phyloP scores from a whole-genome alignment of 2,888 invertebrate species.

The Euzophera pinguis region DNA sequence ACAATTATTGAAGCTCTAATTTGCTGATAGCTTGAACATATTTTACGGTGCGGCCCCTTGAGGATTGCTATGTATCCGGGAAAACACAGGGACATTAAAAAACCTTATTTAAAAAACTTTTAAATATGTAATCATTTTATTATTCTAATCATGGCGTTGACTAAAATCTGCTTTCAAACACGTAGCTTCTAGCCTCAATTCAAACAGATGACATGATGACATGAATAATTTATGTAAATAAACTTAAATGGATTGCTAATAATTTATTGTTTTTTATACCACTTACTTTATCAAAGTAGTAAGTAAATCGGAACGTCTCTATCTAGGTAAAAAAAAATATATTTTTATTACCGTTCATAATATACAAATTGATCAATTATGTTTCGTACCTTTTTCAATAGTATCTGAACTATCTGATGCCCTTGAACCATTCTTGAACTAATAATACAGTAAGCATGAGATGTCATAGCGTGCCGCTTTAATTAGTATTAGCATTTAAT shows the following conservation, averaged over 20 bases:
- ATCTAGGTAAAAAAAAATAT: too few species aligned
- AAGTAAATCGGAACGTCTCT: too few species aligned
- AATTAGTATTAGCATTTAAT: constrained; percentile 9
- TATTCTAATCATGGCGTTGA: neutral
- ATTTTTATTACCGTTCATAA: too few species aligned
- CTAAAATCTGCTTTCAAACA: neutral
- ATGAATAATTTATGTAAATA: constrained; percentile 1
- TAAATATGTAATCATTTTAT: neutral
- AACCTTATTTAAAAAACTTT: neutral
- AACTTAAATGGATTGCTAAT: too few species aligned
- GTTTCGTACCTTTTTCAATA: neutral
- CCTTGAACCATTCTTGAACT: constrained; percentile 12
- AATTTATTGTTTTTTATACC: too few species aligned
- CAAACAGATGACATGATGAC: neutral
- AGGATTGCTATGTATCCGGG: too few species aligned
- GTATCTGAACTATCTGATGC: neutral
- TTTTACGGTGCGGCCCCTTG: too few species aligned
- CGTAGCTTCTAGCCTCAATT: neutral
- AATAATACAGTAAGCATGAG: constrained; percentile 8
- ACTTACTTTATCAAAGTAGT: too few species aligned
- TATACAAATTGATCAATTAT: too few species aligned
- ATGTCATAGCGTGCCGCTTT: constrained; percentile 12
- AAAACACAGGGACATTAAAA: too few species aligned
- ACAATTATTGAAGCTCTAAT: too few species aligned
- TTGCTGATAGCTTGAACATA: too few species aligned